These are phyloP conservation scores for Apis laboriosa DNA, from an alignment of 1,140 invertebrate genomes.

Conservation along the genomic window DNA sequence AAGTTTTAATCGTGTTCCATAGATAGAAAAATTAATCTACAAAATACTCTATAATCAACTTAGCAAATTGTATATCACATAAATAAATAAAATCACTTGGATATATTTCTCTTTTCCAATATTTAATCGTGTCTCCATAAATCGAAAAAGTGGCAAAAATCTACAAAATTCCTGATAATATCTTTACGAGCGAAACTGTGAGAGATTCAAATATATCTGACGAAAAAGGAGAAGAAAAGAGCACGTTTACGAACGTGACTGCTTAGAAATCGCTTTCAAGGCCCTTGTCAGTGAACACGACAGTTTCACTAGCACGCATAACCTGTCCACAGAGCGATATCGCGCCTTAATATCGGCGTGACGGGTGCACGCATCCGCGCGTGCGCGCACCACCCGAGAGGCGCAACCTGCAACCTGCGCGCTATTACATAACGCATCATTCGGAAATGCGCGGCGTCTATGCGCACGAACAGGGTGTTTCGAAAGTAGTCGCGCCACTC, in stretches of 20 bases:
- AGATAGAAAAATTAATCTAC: no score
- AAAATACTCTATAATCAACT: no score
- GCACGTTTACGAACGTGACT: background rate
- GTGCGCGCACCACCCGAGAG: background rate
- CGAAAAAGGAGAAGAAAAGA: background rate
- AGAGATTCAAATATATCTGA: no score
- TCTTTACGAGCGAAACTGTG: no score
- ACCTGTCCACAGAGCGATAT: conserved; percentile 29
- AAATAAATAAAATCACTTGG: no score
- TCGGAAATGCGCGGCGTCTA: conserved; percentile 8
- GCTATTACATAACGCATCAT: conserved; percentile 36
- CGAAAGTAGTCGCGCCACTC: conserved; percentile 30
- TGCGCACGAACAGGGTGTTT: conserved; percentile 35
- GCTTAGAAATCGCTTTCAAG: conserved; percentile 20
- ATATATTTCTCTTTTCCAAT: no score
- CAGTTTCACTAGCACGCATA: conserved; percentile 32
- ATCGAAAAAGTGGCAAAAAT: no score
- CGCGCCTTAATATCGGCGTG: conserved; percentile 34
- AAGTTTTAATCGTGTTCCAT: no score
- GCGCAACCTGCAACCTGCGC: conserved; percentile 23
- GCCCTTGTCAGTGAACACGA: background rate
- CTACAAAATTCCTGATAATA: no score
- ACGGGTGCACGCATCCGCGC: conserved; percentile 22
- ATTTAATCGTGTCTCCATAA: no score
- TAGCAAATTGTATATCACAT: no score